Evolutionary conservation across 2,113 vertebrate species (phyloP), one percentile per base, ranked within the genome.

Genomic region (Reinhardtius hippoglossoides): DNA sequence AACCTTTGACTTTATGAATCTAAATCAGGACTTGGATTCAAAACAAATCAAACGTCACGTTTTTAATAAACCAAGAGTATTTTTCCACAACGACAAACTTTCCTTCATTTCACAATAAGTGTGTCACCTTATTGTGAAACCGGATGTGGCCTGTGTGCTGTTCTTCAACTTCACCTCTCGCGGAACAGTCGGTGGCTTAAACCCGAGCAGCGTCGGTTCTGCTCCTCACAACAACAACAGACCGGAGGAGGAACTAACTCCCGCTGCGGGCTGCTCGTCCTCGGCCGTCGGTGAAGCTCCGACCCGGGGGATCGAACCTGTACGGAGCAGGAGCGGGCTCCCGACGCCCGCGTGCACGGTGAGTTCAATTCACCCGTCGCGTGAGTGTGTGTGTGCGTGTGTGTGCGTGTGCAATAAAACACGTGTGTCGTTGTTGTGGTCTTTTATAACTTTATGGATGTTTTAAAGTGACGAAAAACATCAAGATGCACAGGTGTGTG

Each of bases 81-180:
- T 42, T 42, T 42, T 42, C 40, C 13, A 42, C 12, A 42, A 42
- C 2, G 2, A 42, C 40, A 10, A 42, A 42, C 9, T 3, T 42
- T 13, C 10, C 12, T 13, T 42, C 2, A 13, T 42, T 42, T 13
- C 40, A 0, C 1, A 12, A 42, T 12, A 42, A 42, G 40, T 42
- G 40, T 42, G 18, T 2, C 23, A 6, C 76, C 46, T 91, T 85
- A 87, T 78, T 92, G 74, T 90, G 84, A 76, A 89, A 69, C 54
- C 71, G 84, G 89, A 90, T 65, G 61, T 10, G 6, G 6, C 3
- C 2, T 0, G 5, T 21, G 3, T 0, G 0, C 4, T 3, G 6
- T 21, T 21, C 10, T 21, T 3, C 2, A 42, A 42, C 40, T 42
- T 10, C 0, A 10, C 40, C 3, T 1, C 9, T 20, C 46, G 16